phyloP scores from a whole-genome alignment of 2,797 vertebrate species.

The Hybognathus amarus region DNA sequence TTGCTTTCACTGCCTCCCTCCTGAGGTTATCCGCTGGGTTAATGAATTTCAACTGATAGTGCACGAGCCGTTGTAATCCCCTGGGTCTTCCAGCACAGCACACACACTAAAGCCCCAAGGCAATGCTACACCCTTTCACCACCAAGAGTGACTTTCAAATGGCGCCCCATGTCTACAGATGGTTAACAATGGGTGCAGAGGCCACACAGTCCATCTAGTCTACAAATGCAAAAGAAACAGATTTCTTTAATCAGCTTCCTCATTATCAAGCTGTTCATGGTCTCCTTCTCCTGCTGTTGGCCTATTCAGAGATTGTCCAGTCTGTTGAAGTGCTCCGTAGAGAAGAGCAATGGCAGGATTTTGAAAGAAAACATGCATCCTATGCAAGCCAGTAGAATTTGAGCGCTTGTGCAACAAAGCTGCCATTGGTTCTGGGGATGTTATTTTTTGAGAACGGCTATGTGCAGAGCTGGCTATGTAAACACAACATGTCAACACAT shows the following conservation, averaged over 20 bases:
- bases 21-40: slow-evolving; percentile 79
- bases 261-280: slow-evolving; percentile 75
- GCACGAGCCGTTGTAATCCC: slow-evolving; percentile 75
- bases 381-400: slow-evolving; percentile 66
- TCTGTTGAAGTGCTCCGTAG: slow-evolving; percentile 40
- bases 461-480: neutral
- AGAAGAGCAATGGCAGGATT: slow-evolving; percentile 45
- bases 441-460: neutral
- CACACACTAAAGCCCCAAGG: slow-evolving; percentile 28
- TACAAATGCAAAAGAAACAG: slow-evolving; percentile 73
- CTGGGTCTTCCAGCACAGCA: slow-evolving; percentile 53
- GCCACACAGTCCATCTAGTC: slow-evolving; percentile 68
- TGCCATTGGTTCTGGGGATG: slow-evolving; percentile 18
- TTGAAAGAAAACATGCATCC: slow-evolving; percentile 74
- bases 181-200: slow-evolving; percentile 87
- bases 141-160: slow-evolving; percentile 66
- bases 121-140: slow-evolving; percentile 35
- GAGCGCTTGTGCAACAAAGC: neutral
- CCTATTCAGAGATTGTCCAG: slow-evolving; percentile 50
- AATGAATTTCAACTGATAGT: slow-evolving; percentile 86
- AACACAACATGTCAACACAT: neutral
- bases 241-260: slow-evolving; percentile 83
- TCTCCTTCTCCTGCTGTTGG: slow-evolving; percentile 46
- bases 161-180: slow-evolving; percentile 83
- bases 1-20: slow-evolving; percentile 69